Percentiles rank a stretch among this genome's conserved stretches.
phyloP scores from a whole-genome alignment of 2,797 vertebrate species.

The Pseudochirops cupreus region DNA sequence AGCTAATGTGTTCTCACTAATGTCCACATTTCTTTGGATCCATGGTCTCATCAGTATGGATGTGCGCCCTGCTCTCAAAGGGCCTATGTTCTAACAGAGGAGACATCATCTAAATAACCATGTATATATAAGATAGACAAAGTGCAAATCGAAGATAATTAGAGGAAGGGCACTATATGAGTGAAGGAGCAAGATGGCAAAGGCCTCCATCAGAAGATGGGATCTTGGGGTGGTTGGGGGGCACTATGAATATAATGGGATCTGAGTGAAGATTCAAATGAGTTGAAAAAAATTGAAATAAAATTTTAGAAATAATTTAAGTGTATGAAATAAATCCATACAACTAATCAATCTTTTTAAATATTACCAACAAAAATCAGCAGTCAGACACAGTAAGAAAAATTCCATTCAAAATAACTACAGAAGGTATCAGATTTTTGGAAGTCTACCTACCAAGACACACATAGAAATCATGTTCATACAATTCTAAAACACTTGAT shows the following conservation, averaged over 20 bases:
- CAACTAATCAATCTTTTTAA: not conserved
- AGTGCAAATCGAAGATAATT: not conserved
- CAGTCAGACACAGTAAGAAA: not conserved
- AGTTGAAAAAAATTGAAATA: not conserved
- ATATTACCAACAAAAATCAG: not conserved
- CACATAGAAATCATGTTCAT: not conserved
- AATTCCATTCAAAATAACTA: not conserved
- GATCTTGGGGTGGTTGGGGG: not conserved
- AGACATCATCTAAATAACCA: not conserved
- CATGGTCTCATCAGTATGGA: not conserved
- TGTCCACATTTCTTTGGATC: not conserved
- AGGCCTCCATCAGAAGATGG: not conserved
- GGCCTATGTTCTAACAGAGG: not conserved
- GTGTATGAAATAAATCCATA: not conserved
- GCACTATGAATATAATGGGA: too few relatives aligned
- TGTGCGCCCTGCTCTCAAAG: not conserved
- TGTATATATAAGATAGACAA: not conserved
- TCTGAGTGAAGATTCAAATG: not conserved
- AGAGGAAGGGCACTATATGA: not conserved
- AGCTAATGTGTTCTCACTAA: not conserved
- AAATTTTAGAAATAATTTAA: not conserved
- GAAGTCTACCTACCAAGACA: not conserved
- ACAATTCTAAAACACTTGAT: not conserved
- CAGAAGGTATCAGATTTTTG: not conserved
- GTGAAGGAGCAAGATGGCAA: not conserved